These are phyloP conservation scores for Hepsetus odoe DNA, from an alignment of 2,113 vertebrate species.

Conservation along the genomic window DNA sequence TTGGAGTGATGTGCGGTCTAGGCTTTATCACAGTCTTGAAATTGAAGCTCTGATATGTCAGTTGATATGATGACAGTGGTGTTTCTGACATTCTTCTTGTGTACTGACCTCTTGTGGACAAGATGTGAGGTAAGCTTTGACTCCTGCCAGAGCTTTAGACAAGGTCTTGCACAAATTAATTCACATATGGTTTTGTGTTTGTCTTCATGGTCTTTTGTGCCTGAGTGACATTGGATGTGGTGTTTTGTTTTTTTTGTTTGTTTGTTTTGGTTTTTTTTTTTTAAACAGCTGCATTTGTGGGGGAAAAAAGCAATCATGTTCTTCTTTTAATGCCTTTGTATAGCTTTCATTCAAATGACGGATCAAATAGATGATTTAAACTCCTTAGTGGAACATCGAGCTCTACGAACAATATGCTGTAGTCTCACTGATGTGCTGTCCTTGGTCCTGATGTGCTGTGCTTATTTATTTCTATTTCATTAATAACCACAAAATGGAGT, in stretches of 20 bases:
- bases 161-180: not conserved
- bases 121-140: not conserved
- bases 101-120: constrained; percentile 40
- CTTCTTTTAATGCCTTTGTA: not conserved
- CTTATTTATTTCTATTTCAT: constrained; percentile 23
- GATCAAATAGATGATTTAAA: not conserved
- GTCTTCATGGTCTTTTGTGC: not conserved
- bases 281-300: not conserved
- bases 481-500: constrained; percentile 8
- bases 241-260: not conserved
- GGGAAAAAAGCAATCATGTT: too few relatives aligned
- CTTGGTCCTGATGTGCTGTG: constrained; percentile 11
- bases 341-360: not conserved
- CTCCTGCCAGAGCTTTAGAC: not conserved
- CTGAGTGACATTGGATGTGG: not conserved
- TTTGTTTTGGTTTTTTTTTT: not conserved
- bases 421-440: constrained; percentile 11
- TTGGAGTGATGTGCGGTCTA: too few relatives aligned
- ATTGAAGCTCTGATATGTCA: not conserved
- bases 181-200: not conserved
- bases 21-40: not conserved
- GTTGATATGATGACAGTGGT: not conserved
- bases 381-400: not conserved
- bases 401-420: not conserved
- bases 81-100: not conserved